Percentiles rank a stretch among this genome's conserved stretches.
phyloP scores from a whole-genome alignment of 2,888 invertebrate species.

The Eurois occulta region DNA sequence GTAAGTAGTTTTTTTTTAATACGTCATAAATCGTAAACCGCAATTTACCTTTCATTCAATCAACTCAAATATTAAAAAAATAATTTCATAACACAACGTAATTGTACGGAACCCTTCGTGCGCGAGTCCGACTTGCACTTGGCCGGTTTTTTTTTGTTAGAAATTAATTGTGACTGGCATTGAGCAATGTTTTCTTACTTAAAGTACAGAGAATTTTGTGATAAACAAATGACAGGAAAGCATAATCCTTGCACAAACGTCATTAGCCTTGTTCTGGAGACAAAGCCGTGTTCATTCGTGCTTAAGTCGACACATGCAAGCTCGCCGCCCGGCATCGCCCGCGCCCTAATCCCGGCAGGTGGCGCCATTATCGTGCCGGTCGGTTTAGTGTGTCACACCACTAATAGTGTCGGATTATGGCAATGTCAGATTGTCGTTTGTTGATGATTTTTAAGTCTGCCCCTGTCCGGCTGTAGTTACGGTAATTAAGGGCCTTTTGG shows the following conservation, averaged over 20 bases:
- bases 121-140: no score
- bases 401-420: conserved; percentile 50
- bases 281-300: conserved; percentile 56
- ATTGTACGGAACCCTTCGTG: no score
- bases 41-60: no score
- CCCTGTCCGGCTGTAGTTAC: neutral
- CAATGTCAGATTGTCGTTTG: conserved; percentile 32
- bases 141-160: no score
- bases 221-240: conserved; percentile 16
- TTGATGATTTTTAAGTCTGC: conserved; percentile 34
- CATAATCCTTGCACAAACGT: conserved; percentile 57
- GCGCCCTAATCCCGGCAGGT: conserved; percentile 41
- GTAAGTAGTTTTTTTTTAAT: no score
- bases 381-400: conserved; percentile 32
- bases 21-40: no score
- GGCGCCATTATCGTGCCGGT: conserved; percentile 29
- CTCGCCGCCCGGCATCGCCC: conserved; percentile 31
- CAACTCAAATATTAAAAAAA: no score
- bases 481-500: neutral
- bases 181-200: neutral
- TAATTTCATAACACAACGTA: no score
- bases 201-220: conserved; percentile 9
- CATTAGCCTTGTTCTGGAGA: conserved; percentile 52
- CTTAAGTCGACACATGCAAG: conserved; percentile 54
- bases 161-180: neutral